phyloP scores from a whole-genome alignment of 35 echinoderm and acorn worm genomes.

The Ophioderma brevispina region DNA sequence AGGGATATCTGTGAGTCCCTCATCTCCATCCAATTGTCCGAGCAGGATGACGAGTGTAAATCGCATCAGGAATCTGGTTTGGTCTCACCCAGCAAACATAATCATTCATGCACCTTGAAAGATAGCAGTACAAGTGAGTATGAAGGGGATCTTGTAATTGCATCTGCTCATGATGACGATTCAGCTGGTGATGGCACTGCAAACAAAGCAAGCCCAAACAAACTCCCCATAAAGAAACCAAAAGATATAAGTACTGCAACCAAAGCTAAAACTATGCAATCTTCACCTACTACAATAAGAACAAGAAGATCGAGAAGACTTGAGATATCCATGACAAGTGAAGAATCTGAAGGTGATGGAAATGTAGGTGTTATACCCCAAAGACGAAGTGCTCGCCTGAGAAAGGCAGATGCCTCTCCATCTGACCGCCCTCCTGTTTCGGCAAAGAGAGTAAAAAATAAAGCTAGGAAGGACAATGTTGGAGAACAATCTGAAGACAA shows the following conservation, averaged over 20 bases:
- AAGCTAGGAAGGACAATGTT: slow-evolving; percentile 2
- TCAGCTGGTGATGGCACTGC: too few relatives aligned
- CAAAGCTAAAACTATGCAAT: neutral
- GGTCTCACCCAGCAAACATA: too few relatives aligned
- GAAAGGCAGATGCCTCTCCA: neutral
- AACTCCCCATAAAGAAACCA: neutral
- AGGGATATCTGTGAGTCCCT: too few relatives aligned
- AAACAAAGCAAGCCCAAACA: neutral
- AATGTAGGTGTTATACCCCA: neutral
- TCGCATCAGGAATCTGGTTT: too few relatives aligned
- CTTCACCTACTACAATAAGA: neutral
- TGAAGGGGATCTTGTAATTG: neutral
- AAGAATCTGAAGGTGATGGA: neutral
- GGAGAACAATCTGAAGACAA: neutral
- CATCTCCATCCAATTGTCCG: too few relatives aligned
- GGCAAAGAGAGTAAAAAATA: neutral
- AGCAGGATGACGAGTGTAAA: too few relatives aligned
- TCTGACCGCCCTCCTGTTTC: neutral
- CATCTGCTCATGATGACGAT: neutral
- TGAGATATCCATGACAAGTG: neutral
- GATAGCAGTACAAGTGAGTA: neutral
- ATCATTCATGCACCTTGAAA: too few relatives aligned
- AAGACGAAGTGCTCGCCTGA: slow-evolving; percentile 7
- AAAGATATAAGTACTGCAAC: neutral
- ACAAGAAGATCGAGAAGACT: neutral